Evolutionary conservation across 2,888 invertebrate species (phyloP).

Genomic region (Kryphioiulus occultus): DNA sequence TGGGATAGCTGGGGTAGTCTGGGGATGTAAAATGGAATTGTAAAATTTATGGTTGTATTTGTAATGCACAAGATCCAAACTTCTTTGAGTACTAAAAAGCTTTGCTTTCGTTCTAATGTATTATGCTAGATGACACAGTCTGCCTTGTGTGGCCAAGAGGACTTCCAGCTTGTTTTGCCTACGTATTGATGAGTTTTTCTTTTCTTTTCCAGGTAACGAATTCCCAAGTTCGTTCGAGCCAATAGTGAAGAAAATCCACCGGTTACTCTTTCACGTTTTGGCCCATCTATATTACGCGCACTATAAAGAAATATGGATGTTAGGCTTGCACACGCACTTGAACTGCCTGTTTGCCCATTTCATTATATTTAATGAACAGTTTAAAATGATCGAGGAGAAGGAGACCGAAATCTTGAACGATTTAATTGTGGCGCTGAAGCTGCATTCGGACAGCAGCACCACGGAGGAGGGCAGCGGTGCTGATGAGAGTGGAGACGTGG

Average conservation of each 20-base stretch:
- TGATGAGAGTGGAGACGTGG: conserved; percentile 1
- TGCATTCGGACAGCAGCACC: conserved; percentile 54
- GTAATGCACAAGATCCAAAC: no score
- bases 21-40: no score
- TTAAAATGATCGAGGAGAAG: conserved; percentile 91
- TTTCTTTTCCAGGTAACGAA: conserved; percentile 75
- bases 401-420: conserved; percentile 95
- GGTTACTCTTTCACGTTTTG: conserved; percentile 96
- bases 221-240: conserved; percentile 94
- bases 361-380: conserved; percentile 83
- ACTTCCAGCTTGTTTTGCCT: background rate
- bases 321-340: conserved; percentile 94
- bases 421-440: conserved; percentile 79
- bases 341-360: conserved; percentile 98
- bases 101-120: no score
- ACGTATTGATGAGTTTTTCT: background rate
- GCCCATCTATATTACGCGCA: conserved; percentile 98
- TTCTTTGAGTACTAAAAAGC: no score
- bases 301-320: conserved; percentile 92
- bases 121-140: background rate
- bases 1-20: no score
- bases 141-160: background rate
- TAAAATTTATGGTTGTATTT: no score
- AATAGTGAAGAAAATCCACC: conserved; percentile 94
- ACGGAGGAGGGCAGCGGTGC: background rate